Percentiles rank a stretch among this genome's conserved stretches.
Evolutionary conservation across 2,113 vertebrate genomes (phyloP).

Genomic region (Patagioenas fasciata): DNA sequence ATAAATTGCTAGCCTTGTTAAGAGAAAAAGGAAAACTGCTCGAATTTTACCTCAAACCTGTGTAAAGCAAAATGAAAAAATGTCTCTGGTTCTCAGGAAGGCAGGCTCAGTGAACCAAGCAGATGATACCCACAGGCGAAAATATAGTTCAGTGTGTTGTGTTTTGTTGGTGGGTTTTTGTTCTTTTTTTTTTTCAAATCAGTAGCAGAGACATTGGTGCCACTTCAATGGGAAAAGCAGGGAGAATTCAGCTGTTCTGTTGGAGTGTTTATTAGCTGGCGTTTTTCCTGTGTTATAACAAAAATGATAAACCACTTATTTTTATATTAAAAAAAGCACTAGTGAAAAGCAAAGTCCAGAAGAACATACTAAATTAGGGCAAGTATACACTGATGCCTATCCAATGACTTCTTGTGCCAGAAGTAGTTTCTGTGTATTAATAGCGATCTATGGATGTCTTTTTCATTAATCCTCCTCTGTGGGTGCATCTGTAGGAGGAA

Average conservation of each 20-base stretch:
- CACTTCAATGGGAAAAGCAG: not conserved
- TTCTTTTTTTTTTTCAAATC: not conserved
- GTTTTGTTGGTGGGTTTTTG: too few species aligned
- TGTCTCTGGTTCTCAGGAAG: not conserved
- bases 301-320: not conserved
- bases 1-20: not conserved
- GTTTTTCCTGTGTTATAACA: not conserved
- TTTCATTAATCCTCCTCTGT: not conserved
- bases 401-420: not conserved
- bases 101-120: not conserved
- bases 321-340: not conserved
- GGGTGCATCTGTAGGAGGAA: not conserved
- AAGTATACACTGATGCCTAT: not conserved
- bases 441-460: not conserved
- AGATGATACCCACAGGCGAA: rapidly evolving
- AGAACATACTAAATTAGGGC: not conserved
- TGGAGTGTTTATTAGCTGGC: not conserved
- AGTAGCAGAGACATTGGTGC: not conserved
- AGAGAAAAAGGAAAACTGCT: not conserved
- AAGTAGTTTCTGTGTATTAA: not conserved
- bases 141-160: too few species aligned
- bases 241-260: not conserved
- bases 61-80: not conserved
- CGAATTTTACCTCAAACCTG: not conserved
- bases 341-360: not conserved